Percentiles rank a stretch among this genome's conserved stretches.
Conservation (phyloP, 2,113 vertebrate species). For the Leptobrachium ailaonicum region DNA sequence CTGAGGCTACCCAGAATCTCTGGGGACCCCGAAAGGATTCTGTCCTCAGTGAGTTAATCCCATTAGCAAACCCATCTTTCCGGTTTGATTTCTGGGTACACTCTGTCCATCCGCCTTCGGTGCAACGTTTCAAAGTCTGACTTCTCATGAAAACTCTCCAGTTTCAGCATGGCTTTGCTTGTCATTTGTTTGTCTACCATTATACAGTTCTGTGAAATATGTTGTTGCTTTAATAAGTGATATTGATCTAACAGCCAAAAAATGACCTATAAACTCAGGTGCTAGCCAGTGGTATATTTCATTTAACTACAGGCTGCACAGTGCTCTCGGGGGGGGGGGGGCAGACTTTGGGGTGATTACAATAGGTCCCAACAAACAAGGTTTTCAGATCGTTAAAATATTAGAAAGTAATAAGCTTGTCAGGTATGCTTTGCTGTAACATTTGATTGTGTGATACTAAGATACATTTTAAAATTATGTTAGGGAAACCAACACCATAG, state of each 20-base stretch:
- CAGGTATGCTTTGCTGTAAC: conserved; percentile 16
- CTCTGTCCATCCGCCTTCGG: too few relatives aligned
- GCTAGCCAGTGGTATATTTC: not conserved
- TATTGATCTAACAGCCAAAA: not conserved
- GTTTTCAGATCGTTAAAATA: conserved; percentile 33
- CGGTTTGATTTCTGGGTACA: too few relatives aligned
- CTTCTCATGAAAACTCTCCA: too few relatives aligned
- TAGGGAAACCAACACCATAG: too few relatives aligned
- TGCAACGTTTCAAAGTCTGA: too few relatives aligned
- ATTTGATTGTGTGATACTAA: conserved; percentile 4
- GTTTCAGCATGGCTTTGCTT: too few relatives aligned
- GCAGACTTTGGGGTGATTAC: not conserved
- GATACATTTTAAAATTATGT: not conserved
- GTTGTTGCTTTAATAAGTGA: not conserved
- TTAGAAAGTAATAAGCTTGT: conserved; percentile 4
- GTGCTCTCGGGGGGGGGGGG: not conserved
- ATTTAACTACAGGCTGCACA: not conserved
- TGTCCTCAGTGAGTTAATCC: too few relatives aligned
- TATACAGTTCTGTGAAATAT: too few relatives aligned
- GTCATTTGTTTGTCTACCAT: too few relatives aligned
- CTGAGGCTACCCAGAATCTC: too few relatives aligned
- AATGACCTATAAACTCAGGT: not conserved
- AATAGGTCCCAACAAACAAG: conserved; percentile 3
- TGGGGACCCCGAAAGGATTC: too few relatives aligned
- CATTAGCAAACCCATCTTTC: too few relatives aligned